Evolutionary conservation across 2,888 invertebrate species (phyloP), one percentile per base, ranked within the genome.

Genomic region (Metalampra italica): DNA sequence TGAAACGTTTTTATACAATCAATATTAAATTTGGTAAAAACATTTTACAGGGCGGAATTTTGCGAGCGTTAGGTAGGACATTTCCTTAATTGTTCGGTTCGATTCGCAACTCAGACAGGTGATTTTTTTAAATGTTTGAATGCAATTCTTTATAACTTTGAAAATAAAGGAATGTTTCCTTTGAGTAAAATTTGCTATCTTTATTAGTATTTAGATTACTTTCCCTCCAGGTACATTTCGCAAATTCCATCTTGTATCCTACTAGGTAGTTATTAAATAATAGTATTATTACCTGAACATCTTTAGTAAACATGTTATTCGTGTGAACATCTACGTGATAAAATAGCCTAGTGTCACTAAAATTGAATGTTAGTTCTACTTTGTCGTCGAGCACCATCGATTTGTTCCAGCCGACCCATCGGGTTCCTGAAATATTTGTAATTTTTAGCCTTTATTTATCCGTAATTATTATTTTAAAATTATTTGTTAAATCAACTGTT

Each of bases 401-500:
- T 64, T 93, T 93, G 69, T 92, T 93, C 97, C 97, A 97, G 29
- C 97, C 97, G 4, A 97, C 93, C 97, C 97, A 97, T 44, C 92
- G 90, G 41, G 91, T 91, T 34, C 92, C 92, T 92, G 59, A 30
- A 68, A 71, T 3, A 22, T 22, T 22, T 22, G 2, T 3, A 2
- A 22, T 22, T 22, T 3, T 22, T 22, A 22, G 22, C 5, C 3
- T 22, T 22, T 22, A 22, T 22, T 22, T 22, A 5, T 22, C 22
- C 22, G 2, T 22, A 22, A 22, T 22, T 22, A 2, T 22, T 3
- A 22, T 12, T n/a, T 14, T 34, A 43, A 34, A 34, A 11, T 9
- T 4, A 34, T 4, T 11, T 34, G 34, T 34, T 11, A 34, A 30
- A 30, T 30, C 7, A 30, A 30, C 30, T 7, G 30, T 30, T 30